Percentiles rank a stretch among this genome's conserved stretches.
phyloP scores from a whole-genome alignment of 2,888 invertebrate genomes.

The Watsonalla cultraria region DNA sequence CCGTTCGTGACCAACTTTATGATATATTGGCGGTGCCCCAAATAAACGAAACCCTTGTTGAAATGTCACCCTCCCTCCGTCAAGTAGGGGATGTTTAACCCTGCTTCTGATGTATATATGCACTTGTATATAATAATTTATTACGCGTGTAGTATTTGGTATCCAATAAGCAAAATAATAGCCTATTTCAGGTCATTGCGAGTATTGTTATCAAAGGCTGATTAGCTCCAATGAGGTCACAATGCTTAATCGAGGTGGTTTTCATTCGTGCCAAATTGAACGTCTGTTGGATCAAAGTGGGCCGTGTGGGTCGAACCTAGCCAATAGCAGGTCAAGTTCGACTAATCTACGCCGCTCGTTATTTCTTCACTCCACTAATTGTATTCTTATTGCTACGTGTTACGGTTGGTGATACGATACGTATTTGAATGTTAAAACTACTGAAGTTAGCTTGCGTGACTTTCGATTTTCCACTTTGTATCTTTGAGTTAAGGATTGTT shows the following conservation, averaged over 20 bases:
- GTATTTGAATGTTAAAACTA: too few species aligned
- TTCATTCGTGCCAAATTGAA: conserved; percentile 34
- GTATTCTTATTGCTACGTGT: not conserved
- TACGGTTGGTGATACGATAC: too few species aligned
- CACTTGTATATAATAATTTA: too few species aligned
- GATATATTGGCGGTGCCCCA: conserved; percentile 19
- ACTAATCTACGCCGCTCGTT: conserved; percentile 14
- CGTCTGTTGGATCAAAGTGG: conserved; percentile 23
- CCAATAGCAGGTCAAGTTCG: conserved; percentile 51
- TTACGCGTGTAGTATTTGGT: too few species aligned
- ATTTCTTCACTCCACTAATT: not conserved
- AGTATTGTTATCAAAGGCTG: not conserved
- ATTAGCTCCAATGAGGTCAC: conserved; percentile 22
- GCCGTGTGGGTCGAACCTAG: conserved; percentile 19
- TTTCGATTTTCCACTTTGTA: too few species aligned
- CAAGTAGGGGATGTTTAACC: conserved; percentile 20
- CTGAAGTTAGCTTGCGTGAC: too few species aligned
- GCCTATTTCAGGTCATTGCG: not conserved
- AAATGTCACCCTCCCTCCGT: conserved; percentile 18
- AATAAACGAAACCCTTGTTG: conserved; percentile 8
- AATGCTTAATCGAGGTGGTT: conserved; percentile 21
- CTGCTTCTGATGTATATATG: conserved; percentile 23
- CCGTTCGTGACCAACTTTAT: conserved; percentile 29
- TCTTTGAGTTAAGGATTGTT: too few species aligned
- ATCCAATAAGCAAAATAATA: too few species aligned